Percentiles rank a stretch among this genome's conserved stretches.
Conservation (phyloP, 2,888 invertebrate genomes). For the Aradus depressus region DNA sequence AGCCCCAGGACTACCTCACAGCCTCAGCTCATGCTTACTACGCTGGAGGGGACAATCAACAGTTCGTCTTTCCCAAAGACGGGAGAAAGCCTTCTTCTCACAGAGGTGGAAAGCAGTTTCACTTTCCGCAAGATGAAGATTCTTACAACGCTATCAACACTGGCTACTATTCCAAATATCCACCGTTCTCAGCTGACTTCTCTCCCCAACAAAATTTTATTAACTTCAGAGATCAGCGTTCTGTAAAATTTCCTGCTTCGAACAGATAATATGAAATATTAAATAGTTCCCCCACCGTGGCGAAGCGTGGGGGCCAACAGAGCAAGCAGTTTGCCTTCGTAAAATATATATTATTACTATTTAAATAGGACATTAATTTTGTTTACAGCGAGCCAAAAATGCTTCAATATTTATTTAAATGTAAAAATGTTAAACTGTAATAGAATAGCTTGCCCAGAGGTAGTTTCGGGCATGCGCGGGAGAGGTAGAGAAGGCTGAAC, state of each 20-base stretch:
- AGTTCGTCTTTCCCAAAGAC: constrained; percentile 19
- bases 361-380: background rate
- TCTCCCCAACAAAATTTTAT: constrained; percentile 21
- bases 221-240: constrained; percentile 26
- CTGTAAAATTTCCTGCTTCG: constrained; percentile 20
- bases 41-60: background rate
- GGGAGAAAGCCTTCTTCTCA: background rate
- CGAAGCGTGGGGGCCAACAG: too few relatives aligned
- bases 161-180: background rate
- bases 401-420: background rate
- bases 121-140: constrained; percentile 17
- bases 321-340: too few relatives aligned
- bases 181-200: constrained; percentile 31
- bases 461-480: too few relatives aligned
- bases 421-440: background rate
- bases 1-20: constrained; percentile 13
- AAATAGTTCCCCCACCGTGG: too few relatives aligned
- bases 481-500: too few relatives aligned
- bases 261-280: too few relatives aligned
- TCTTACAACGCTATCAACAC: constrained; percentile 18
- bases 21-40: background rate
- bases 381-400: background rate
- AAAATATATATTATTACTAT: too few relatives aligned
- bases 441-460: too few relatives aligned
- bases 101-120: constrained; percentile 21